Base-by-base conservation (phyloP, 2,888 invertebrate genomes). In the Formica aserva region DNA sequence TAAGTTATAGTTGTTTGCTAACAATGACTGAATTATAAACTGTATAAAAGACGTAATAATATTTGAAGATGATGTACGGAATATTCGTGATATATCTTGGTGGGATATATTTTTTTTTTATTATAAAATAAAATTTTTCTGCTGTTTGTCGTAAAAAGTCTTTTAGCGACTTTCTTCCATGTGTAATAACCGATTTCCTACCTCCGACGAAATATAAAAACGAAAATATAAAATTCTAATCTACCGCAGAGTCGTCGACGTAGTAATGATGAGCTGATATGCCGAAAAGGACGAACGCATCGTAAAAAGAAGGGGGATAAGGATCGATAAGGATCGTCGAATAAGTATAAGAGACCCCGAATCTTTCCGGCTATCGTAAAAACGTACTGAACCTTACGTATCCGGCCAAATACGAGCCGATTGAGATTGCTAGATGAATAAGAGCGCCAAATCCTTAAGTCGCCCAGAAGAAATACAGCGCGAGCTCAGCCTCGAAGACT, bases 321-420 rank as follows among this genome's bases (percentile, higher is more conserved):
- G 48, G 67, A 86, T 85, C 82, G 89, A 89, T 89, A 85, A 85
- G 78, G 71, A 89, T 89, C 86, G 52, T 71, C 65, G 57, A 60
- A 57, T 52, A 74, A 69, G 69, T 69, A 71, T 62, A 62, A 26
- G 63, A 41, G 38, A 81, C 60, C 2, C 18, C 26, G 55, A 77
- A 55, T 45, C 69, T 60, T 82, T 65, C 60, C 22, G 80, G 60
- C 71, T 71, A 76, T 76, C 85, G 66, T 77, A 72, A 71, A 66
- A 81, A 72, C 80, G 66, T 74, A 81, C 76, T 32, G 82, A n/a
- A 62, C 38, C 80, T 78, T 60, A 65, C 57, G 18, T 65, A 71
- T 55, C 66, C 66, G 18, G 60, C 41, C 66, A 76, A 52, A 75
- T 72, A 66, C 66, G 65, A 66, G 57, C 26, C 78, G 52, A 85